Conservation (phyloP, 2,888 invertebrate species). For the Herminia tarsipennalis region DNA sequence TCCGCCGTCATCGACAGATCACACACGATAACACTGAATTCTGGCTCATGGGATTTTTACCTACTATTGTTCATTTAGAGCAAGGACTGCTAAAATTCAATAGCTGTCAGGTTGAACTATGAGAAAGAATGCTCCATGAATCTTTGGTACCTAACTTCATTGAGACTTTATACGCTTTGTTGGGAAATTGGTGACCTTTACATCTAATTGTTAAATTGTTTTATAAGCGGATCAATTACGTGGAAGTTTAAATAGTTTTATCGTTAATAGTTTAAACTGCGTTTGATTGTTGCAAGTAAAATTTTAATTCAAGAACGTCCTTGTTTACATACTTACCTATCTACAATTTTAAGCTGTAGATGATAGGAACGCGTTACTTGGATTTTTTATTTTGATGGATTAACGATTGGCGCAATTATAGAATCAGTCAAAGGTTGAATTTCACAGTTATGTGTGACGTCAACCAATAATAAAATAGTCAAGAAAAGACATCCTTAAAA, state of each 20-base stretch:
- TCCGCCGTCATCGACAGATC: constrained; percentile 25
- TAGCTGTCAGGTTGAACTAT: constrained; percentile 24
- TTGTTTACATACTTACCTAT: no score
- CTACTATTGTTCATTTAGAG: constrained; percentile 35
- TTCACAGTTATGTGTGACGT: no score
- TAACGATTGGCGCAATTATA: no score
- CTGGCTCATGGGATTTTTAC: constrained; percentile 34
- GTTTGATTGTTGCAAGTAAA: no score
- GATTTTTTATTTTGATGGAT: no score
- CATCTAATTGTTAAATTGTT: background rate
- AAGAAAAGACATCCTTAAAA: no score
- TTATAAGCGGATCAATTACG: constrained; percentile 3
- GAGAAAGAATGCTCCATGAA: constrained; percentile 36
- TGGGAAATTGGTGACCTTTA: constrained; percentile 13
- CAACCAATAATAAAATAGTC: no score
- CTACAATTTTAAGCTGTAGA: no score
- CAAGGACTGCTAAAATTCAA: constrained; percentile 39
- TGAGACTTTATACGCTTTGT: constrained; percentile 27
- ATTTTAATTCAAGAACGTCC: no score
- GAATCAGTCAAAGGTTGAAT: no score
- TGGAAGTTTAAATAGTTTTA: background rate
- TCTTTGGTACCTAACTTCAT: constrained; percentile 30
- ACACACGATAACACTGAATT: constrained; percentile 34
- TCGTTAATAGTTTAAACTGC: background rate
- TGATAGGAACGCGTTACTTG: no score